Percentiles rank a stretch among this genome's conserved stretches.
Evolutionary conservation across 2,113 vertebrate species (phyloP).

Genomic region (Gulo gulo): DNA sequence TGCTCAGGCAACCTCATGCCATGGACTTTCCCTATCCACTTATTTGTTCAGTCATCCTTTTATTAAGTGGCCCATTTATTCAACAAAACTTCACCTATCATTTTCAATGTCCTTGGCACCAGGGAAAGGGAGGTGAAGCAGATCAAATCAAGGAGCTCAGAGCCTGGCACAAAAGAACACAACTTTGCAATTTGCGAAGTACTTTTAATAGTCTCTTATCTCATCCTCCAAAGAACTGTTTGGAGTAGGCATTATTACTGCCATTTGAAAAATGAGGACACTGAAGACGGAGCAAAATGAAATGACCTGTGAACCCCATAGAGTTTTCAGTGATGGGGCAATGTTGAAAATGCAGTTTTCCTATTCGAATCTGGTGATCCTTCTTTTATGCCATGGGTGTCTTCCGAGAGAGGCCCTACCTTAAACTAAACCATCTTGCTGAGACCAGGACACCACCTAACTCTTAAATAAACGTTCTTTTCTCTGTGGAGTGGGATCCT

Average conservation of each 20-base stretch:
- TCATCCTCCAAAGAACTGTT: not conserved
- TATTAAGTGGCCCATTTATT: not conserved
- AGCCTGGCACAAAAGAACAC: not conserved
- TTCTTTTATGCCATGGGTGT: not conserved
- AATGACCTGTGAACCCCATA: not conserved
- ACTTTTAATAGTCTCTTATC: not conserved
- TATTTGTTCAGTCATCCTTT: not conserved
- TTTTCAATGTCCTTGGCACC: not conserved
- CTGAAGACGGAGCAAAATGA: not conserved
- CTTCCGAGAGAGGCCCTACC: not conserved
- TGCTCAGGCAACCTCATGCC: not conserved
- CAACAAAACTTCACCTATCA: not conserved
- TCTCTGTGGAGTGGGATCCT: not conserved
- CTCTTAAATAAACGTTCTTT: not conserved
- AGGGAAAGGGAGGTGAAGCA: not conserved
- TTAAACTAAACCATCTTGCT: not conserved
- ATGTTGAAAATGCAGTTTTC: not conserved
- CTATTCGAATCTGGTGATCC: not conserved
- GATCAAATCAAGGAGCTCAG: not conserved
- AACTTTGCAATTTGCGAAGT: not conserved
- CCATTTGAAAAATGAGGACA: not conserved
- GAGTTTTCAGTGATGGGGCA: not conserved
- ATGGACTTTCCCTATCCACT: not conserved
- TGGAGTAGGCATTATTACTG: not conserved
- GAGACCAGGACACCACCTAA: not conserved